Evolutionary conservation across 2,113 vertebrate genomes (phyloP).

Genomic region (Dendropsophus ebraccatus): DNA sequence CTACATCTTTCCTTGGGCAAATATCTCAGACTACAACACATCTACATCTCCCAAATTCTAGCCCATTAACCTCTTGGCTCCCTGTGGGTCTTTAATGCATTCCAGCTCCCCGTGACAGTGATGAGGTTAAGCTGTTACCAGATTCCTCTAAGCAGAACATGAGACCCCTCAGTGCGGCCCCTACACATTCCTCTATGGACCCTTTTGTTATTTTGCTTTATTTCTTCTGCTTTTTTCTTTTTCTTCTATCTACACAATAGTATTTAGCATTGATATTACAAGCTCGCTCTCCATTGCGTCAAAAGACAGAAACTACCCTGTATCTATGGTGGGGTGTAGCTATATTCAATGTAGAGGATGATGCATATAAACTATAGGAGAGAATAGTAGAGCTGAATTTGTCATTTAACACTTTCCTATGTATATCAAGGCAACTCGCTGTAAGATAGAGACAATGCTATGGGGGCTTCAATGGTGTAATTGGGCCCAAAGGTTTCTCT

Average conservation of each 20-base stretch:
- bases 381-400: too few species aligned
- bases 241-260: not conserved
- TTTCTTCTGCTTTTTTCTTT: not conserved
- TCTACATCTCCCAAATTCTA: not conserved
- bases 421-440: too few species aligned
- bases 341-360: too few species aligned
- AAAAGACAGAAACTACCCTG: too few species aligned
- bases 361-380: too few species aligned
- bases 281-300: not conserved
- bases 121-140: slow-evolving; percentile 25
- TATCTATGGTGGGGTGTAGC: too few species aligned
- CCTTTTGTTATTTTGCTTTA: not conserved
- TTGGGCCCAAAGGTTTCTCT: too few species aligned
- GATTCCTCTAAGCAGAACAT: not conserved
- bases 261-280: not conserved
- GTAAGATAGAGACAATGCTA: too few species aligned
- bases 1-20: not conserved
- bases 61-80: slow-evolving; percentile 37
- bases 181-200: slow-evolving; percentile 23
- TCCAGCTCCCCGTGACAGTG: slow-evolving; percentile 13
- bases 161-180: slow-evolving; percentile 6
- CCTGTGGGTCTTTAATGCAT: not conserved
- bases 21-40: not conserved
- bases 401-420: too few species aligned
- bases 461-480: too few species aligned